Conservation (phyloP, 2,113 vertebrate species). For the Ictalurus furcatus region DNA sequence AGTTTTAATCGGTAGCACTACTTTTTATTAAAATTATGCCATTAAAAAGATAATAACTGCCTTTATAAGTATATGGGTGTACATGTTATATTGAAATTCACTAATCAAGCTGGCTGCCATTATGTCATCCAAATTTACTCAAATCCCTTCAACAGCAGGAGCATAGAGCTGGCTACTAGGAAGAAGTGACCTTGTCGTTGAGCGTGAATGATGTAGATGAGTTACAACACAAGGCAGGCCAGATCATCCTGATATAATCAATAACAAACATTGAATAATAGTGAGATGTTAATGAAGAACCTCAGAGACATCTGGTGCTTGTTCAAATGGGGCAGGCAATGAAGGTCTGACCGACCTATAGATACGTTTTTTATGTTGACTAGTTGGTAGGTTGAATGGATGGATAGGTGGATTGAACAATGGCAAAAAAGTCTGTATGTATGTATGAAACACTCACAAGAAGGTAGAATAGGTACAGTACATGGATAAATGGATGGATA, state of each 20-base stretch:
- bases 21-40: conserved; percentile 18
- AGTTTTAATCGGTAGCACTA: not conserved
- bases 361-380: not conserved
- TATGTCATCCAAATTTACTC: conserved; percentile 36
- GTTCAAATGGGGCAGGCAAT: not conserved
- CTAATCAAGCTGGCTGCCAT: conserved; percentile 36
- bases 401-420: not conserved
- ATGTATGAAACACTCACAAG: not conserved
- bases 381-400: not conserved
- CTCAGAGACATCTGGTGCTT: conserved; percentile 4
- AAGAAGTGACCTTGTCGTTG: conserved; percentile 17
- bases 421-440: not conserved
- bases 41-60: conserved; percentile 4
- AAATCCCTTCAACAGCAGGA: conserved; percentile 39
- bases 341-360: not conserved
- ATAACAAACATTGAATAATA: not conserved
- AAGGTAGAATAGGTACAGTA: not conserved
- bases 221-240: conserved; percentile 23
- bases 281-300: not conserved
- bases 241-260: conserved; percentile 22
- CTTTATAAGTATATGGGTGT: not conserved
- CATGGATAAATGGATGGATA: not conserved
- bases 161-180: conserved; percentile 17
- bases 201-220: not conserved
- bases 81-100: conserved; percentile 41